phyloP scores from a whole-genome alignment of 2,113 vertebrate genomes.

The Speoplatyrhinus poulsoni region DNA sequence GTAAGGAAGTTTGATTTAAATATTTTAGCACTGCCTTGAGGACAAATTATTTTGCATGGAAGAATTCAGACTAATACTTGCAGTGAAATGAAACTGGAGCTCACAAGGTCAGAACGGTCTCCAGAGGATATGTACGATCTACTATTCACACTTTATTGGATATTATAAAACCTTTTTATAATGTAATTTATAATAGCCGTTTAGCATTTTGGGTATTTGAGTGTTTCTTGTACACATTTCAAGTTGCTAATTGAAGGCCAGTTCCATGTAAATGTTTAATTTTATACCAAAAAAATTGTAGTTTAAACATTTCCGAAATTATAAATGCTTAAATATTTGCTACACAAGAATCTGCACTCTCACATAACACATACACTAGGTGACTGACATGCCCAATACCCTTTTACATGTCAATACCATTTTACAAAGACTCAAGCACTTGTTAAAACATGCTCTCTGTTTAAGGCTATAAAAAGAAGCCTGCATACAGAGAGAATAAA shows the following conservation, averaged over 20 bases:
- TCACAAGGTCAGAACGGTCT: too few species aligned
- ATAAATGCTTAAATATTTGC: conserved; percentile 27
- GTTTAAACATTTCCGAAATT: conserved; percentile 9
- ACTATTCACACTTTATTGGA: too few species aligned
- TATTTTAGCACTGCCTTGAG: too few species aligned
- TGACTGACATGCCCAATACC: conserved; percentile 59
- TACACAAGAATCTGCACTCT: conserved; percentile 36
- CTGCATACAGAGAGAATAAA: conserved; percentile 63
- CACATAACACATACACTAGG: conserved; percentile 47
- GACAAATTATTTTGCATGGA: too few species aligned
- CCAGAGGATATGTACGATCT: too few species aligned
- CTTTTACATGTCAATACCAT: conserved; percentile 19
- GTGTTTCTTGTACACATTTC: too few species aligned
- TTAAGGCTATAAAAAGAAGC: conserved; percentile 53
- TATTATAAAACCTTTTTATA: background rate
- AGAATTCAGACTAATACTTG: background rate
- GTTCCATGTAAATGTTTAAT: background rate
- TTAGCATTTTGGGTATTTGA: too few species aligned
- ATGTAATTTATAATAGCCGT: too few species aligned
- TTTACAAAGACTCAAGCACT: conserved; percentile 42
- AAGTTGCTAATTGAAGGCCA: background rate
- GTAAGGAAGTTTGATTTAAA: too few species aligned
- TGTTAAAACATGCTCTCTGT: conserved; percentile 61
- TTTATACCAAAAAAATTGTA: conserved; percentile 17
- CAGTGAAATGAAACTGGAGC: background rate